These are phyloP conservation scores for Labia minor DNA, from an alignment of 2,888 invertebrate genomes.

Conservation along the genomic window DNA sequence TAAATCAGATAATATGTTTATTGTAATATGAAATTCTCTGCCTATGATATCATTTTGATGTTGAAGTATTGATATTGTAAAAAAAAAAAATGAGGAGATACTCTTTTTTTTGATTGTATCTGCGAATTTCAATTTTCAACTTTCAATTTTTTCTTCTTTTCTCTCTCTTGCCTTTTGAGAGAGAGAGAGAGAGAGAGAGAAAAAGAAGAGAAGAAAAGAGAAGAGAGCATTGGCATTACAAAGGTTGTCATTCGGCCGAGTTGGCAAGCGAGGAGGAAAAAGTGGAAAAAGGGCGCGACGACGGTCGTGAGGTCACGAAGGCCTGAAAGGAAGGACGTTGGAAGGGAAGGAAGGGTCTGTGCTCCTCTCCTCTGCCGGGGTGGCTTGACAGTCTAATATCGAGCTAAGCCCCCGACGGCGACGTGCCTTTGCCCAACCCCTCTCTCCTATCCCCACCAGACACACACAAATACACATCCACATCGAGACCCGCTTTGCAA, in stretches of 20 bases:
- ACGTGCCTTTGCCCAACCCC: background rate
- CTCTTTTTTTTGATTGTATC: conserved; percentile 2
- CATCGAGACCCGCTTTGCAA: background rate
- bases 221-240: background rate
- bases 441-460: no score
- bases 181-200: no score
- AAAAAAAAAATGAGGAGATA: background rate
- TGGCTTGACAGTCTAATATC: conserved; percentile 8
- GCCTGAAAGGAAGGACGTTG: background rate
- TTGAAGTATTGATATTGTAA: background rate
- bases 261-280: conserved; percentile 1
- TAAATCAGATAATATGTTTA: background rate
- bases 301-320: conserved; percentile 5
- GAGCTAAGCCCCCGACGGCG: background rate
- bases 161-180: background rate
- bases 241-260: conserved; percentile 5
- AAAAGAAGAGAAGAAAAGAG: no score
- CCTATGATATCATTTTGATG: conserved; percentile 3
- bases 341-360: background rate
- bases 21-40: background rate
- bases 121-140: conserved; percentile 6
- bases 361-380: background rate
- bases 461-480: no score
- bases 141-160: background rate
- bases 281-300: background rate